Evolutionary conservation across 2,888 invertebrate species (phyloP), one percentile per base, ranked within the genome.

Genomic region (Pristionchus exspectatus): DNA sequence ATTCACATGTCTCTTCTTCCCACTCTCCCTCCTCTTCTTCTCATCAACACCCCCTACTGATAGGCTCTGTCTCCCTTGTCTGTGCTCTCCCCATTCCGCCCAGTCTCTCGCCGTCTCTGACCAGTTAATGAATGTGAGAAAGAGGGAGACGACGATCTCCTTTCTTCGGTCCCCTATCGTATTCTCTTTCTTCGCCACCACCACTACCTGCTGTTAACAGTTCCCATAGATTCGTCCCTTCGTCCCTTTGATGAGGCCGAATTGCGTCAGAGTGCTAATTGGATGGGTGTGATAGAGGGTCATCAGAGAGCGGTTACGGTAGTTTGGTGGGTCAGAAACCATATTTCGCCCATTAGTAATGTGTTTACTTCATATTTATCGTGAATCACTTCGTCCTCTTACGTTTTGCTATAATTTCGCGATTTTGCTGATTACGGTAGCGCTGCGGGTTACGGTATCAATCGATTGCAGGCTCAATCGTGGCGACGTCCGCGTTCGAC

Each of bases 11-110:
- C 85, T 85, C 83, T 54, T 54, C 44, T 9, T 50, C 44, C 44
- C 44, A 10, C 54, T 85, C 85, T 16, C 85, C 3, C 85, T 16
- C 85, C 3, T 59, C 85, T 85, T 59, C 33, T 50, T 81, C 81
- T 54, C 81, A 81, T 81, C 81, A 81, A 44, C 81, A 81, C 81
- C 81, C 81, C 81, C 81, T 81, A 81, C 81, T 81, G 81, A 81
- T 81, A 81, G 50, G 81, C 21, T 81, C n/a, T 81, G 14, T 81
- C 50, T 50, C 74, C 74, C 27, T 54, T 81, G 81, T 81, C 50
- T 27, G 54, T 38, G 21, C 74, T 38, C 38, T 74, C 74, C 44
- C 38, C 21, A 38, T 24, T 74, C 38, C 4, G 18, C 38, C 16
- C 10, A 0, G 1, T 74, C 30, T 74, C 74, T 74, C 33, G 74